Evolutionary conservation across 2,888 invertebrate genomes (phyloP).

Genomic region (Hipparchia sbordonii): DNA sequence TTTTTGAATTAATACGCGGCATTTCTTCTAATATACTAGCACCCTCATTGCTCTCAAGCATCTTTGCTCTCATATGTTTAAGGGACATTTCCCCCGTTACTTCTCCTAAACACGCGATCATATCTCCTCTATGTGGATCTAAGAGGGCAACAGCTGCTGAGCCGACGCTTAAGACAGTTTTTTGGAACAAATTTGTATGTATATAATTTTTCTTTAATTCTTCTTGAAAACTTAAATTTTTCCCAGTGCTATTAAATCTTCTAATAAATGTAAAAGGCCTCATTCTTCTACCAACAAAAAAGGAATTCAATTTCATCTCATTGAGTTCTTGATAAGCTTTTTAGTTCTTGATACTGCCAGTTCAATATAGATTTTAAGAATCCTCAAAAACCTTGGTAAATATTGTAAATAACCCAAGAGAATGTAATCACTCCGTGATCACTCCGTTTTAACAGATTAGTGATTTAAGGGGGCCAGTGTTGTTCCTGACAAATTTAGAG

Average conservation of each 20-base stretch:
- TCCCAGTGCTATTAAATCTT: conserved; percentile 20
- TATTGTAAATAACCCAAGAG: too few relatives aligned
- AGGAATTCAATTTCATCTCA: not conserved
- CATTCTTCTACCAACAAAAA: conserved; percentile 26
- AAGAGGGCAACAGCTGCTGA: conserved; percentile 92
- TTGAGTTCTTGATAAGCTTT: not conserved
- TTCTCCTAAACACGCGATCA: conserved; percentile 97
- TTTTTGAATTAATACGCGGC: conserved; percentile 93
- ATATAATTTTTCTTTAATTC: conserved; percentile 86
- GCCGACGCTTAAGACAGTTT: conserved; percentile 89
- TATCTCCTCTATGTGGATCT: conserved; percentile 92
- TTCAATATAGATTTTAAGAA: too few relatives aligned
- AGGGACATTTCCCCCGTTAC: conserved; percentile 91
- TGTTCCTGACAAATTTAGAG: too few relatives aligned
- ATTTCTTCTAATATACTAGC: conserved; percentile 87
- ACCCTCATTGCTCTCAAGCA: conserved; percentile 91
- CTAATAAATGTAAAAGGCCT: conserved; percentile 20
- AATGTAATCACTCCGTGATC: too few relatives aligned
- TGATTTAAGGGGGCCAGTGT: too few relatives aligned
- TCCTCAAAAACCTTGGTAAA: too few relatives aligned
- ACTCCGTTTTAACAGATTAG: too few relatives aligned
- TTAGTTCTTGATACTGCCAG: not conserved
- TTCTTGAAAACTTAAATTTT: conserved; percentile 76
- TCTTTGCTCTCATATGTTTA: conserved; percentile 86
- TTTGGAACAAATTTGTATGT: conserved; percentile 88